Evolutionary conservation across 2,797 vertebrate species (phyloP).

Genomic region (Pyrocephalus nanus): DNA sequence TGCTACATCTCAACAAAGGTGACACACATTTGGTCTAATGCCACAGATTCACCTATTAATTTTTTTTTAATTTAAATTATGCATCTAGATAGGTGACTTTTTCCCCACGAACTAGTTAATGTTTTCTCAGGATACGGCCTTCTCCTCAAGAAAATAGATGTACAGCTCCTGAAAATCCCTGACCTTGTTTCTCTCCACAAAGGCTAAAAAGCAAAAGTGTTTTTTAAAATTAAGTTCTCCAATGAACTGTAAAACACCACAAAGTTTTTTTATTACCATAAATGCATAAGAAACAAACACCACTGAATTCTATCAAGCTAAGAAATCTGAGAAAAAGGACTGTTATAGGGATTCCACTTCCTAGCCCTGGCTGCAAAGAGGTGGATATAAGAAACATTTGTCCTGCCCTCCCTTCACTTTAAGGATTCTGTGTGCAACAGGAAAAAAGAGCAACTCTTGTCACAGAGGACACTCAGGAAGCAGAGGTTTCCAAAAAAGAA

Average conservation of each 20-base stretch:
- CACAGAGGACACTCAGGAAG: background rate
- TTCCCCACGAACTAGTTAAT: background rate
- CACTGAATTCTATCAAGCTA: background rate
- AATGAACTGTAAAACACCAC: background rate
- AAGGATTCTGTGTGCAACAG: background rate
- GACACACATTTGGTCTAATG: background rate
- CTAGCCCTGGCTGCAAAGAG: background rate
- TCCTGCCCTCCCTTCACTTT: background rate
- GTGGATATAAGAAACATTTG: background rate
- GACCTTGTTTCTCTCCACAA: background rate
- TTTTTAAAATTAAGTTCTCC: background rate
- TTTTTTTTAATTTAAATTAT: accelerated
- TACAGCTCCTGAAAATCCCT: background rate
- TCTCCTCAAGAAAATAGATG: background rate
- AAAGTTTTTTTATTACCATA: background rate
- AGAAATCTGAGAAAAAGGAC: background rate
- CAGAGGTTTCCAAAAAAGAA: background rate
- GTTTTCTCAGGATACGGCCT: background rate
- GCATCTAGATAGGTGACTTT: background rate
- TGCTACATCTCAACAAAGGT: background rate
- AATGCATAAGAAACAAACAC: background rate
- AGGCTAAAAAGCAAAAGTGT: background rate
- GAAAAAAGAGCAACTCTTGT: background rate
- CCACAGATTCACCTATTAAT: background rate
- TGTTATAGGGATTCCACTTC: background rate